Percentiles rank a stretch among this genome's conserved stretches.
phyloP scores from a whole-genome alignment of 2,888 invertebrate genomes.

The Cryptus armator region DNA sequence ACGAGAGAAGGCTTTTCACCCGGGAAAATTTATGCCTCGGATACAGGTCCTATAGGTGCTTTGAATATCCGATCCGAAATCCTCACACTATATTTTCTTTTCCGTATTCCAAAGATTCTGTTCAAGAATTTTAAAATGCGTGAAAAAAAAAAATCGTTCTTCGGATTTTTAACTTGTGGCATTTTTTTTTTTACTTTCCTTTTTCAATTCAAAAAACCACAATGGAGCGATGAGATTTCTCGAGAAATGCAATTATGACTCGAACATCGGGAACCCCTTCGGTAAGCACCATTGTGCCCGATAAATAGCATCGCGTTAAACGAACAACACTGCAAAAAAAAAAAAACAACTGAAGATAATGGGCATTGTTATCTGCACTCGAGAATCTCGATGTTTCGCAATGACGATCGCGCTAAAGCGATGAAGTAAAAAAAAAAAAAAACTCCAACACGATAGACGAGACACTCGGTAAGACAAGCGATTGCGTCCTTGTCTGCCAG shows the following conservation, averaged over 20 bases:
- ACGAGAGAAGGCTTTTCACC: constrained; percentile 54
- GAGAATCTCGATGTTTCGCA: constrained; percentile 52
- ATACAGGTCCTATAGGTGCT: constrained; percentile 50
- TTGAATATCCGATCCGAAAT: constrained; percentile 49
- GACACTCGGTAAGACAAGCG: constrained; percentile 25
- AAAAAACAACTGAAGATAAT: constrained; percentile 50
- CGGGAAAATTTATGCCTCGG: constrained; percentile 57
- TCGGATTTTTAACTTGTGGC: neutral
- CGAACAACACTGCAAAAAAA: constrained; percentile 22
- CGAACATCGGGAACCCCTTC: neutral
- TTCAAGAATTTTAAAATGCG: constrained; percentile 30
- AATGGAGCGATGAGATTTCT: constrained; percentile 1
- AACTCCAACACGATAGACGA: constrained; percentile 6
- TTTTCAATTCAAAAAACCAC: neutral
- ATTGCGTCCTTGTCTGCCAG: constrained; percentile 27
- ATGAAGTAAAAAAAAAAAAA: constrained; percentile 13
- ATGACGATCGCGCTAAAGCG: constrained; percentile 32
- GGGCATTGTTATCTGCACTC: constrained; percentile 53
- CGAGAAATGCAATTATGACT: neutral
- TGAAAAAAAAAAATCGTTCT: neutral
- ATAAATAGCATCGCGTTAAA: neutral
- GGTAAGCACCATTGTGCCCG: constrained; percentile 33
- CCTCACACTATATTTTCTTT: constrained; percentile 46
- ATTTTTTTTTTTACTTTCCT: neutral
- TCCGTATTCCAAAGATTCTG: constrained; percentile 3